Conservation (phyloP, 2,113 vertebrate species). For the Menura novaehollandiae region DNA sequence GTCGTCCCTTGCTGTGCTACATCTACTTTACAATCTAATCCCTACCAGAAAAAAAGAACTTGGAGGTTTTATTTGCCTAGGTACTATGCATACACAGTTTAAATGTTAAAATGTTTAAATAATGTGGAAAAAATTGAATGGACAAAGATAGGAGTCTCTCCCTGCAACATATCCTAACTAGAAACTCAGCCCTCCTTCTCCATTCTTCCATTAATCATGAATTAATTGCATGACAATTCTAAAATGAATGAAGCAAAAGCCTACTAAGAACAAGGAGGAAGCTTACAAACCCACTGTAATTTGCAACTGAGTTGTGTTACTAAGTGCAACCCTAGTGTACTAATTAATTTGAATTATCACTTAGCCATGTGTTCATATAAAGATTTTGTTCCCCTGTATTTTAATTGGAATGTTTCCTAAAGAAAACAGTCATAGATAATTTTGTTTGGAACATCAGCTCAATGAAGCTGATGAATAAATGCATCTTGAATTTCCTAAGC, state of each 20-base stretch:
- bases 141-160: background rate
- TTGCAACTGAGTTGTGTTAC: slow-evolving; percentile 7
- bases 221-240: background rate
- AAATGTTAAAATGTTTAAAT: background rate
- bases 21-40: slow-evolving; percentile 13
- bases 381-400: background rate
- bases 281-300: background rate
- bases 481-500: background rate
- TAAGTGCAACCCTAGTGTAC: background rate
- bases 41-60: background rate
- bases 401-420: slow-evolving; percentile 21
- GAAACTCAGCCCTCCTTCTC: background rate
- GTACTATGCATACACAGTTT: background rate
- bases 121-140: background rate
- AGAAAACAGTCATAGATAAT: background rate
- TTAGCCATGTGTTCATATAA: background rate
- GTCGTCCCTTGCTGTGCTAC: background rate
- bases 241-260: background rate
- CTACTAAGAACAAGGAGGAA: background rate
- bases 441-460: slow-evolving; percentile 8
- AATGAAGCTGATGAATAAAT: slow-evolving; percentile 5
- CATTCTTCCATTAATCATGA: background rate
- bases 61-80: background rate
- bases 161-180: background rate
- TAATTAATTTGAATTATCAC: slow-evolving; percentile 37